Base-by-base conservation (phyloP, 2,888 invertebrate species). In the Drosophila anceps region DNA sequence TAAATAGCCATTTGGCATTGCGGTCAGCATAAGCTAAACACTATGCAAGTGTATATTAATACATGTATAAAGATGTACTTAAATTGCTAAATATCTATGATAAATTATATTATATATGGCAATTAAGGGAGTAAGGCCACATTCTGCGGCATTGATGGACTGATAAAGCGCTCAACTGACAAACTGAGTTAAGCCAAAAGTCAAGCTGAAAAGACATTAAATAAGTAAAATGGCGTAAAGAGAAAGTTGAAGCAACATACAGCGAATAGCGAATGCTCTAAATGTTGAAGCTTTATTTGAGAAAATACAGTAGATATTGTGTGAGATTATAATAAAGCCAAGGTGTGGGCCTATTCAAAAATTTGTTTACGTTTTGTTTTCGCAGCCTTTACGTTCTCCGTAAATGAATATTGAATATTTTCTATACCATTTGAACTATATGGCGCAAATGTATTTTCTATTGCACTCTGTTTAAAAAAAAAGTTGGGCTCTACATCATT, bases 111-210 rank as follows among this genome's bases (percentile, higher is more conserved):
- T 50, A 33, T 1, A 10, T 50, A 31, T 75, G 73, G 48, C 71
- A 84, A 79, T 84, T 86, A 86, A n/a, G n/a, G n/a, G 50, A 29
- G 48, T 64, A 41, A 76, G 63, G 58, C 73, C 75, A 85, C 73
- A 81, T 55, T 62, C 15, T 55, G 39, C 41, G 61, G 20, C 29
- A 61, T 12, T 43, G 72, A 61, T 62, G 43, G 46, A 63, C 37
- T 35, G 62, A 57, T 59, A 44, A 44, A 64, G 41, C 20, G 64
- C 66, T 51, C 33, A 54, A 60, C 29, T 46, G 53, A 66, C 51
- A 71, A 41, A 67, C 43, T 64, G 48, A 31, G 57, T 41, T 35
- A 13, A 53, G 58, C 13, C 31, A 35, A 67, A 41, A 60, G 44
- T 58, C 53, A 71, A 54, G 12, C 35, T 1, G 15, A 57, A 55